Percentiles rank a stretch among this genome's conserved stretches.
phyloP scores from a whole-genome alignment of 2,113 vertebrate genomes.

The Bombycilla garrulus region DNA sequence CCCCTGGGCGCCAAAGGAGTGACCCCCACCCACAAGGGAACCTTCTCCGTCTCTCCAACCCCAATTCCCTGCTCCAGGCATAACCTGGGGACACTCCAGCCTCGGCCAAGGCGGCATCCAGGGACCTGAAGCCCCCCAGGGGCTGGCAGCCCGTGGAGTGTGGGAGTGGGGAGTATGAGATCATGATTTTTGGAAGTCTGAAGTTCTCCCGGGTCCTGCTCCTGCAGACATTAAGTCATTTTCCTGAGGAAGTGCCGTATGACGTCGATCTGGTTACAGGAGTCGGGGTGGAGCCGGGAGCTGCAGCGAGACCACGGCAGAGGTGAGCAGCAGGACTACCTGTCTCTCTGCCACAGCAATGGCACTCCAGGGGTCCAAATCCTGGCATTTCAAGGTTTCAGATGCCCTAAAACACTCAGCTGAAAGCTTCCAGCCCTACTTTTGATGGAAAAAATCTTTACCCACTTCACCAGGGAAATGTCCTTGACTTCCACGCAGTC shows the following conservation, averaged over 20 bases:
- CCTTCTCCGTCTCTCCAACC: not conserved
- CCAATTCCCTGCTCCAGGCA: not conserved
- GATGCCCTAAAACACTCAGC: rapidly evolving
- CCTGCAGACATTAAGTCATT: constrained; percentile 61
- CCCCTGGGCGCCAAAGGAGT: not conserved
- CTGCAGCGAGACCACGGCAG: not conserved
- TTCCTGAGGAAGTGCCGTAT: constrained; percentile 46
- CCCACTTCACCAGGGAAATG: not conserved
- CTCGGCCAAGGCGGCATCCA: not conserved
- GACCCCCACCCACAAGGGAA: not conserved
- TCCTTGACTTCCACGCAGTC: not conserved
- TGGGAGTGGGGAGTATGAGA: not conserved
- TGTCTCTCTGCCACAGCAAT: not conserved
- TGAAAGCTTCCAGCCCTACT: not conserved
- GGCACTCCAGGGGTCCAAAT: not conserved
- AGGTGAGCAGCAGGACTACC: not conserved
- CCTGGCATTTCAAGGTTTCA: not conserved
- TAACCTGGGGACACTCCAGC: not conserved
- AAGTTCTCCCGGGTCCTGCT: not conserved
- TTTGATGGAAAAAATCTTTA: not conserved
- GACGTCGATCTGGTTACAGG: constrained; percentile 12
- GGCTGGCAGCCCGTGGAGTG: not conserved
- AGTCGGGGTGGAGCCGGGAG: not conserved
- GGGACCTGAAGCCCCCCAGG: not conserved
- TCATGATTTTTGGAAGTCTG: constrained; percentile 29